Percentiles rank a stretch among this genome's conserved stretches.
phyloP scores from a whole-genome alignment of 1,140 invertebrate genomes.

The Ceratina japonica region DNA sequence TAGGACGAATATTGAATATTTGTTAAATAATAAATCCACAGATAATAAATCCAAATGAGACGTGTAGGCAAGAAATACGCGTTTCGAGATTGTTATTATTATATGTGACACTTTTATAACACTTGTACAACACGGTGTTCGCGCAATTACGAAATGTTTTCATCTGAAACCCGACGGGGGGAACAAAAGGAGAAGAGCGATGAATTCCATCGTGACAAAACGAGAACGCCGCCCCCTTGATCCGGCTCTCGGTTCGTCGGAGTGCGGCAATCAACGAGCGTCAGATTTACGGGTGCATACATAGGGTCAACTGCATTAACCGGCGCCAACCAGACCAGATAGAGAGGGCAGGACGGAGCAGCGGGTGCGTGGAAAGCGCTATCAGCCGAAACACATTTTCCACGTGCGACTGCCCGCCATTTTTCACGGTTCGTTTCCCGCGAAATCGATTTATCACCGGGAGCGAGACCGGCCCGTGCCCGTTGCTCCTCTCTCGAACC shows the following conservation, averaged over 20 bases:
- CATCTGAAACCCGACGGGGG: too few relatives aligned
- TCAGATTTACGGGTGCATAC: slow-evolving; percentile 56
- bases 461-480: slow-evolving; percentile 16
- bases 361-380: slow-evolving; percentile 49
- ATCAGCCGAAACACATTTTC: slow-evolving; percentile 66
- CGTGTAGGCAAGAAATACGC: too few relatives aligned
- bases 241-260: background rate
- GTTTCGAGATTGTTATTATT: too few relatives aligned
- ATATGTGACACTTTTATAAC: too few relatives aligned
- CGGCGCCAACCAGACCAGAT: slow-evolving; percentile 30
- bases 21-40: too few relatives aligned
- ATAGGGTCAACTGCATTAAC: slow-evolving; percentile 63
- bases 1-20: too few relatives aligned
- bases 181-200: background rate
- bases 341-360: too few relatives aligned
- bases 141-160: too few relatives aligned
- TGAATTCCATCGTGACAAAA: background rate
- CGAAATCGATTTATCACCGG: slow-evolving; percentile 63
- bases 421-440: slow-evolving; percentile 65
- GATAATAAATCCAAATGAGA: too few relatives aligned
- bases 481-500: slow-evolving; percentile 21
- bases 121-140: too few relatives aligned
- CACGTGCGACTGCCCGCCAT: slow-evolving; percentile 65
- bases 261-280: slow-evolving; percentile 35
- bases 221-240: background rate